Evolutionary conservation across 2,113 vertebrate genomes (phyloP), one percentile per base, ranked within the genome.

Genomic region (Uropsilus gracilis): DNA sequence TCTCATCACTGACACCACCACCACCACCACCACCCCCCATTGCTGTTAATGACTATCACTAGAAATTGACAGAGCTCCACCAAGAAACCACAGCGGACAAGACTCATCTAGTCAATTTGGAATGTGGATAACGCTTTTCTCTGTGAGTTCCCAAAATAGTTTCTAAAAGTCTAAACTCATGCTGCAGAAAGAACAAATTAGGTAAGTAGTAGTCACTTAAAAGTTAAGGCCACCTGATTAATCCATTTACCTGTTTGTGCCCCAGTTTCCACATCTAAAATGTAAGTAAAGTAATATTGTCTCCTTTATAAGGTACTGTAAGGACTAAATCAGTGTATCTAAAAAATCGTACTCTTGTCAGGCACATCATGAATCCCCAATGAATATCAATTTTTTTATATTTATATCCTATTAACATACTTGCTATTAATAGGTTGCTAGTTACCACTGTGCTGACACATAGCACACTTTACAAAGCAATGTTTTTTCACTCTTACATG

Each of bases 191-290:
- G 9, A 81, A 32, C 76, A 82, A 92, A 83, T 18, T 44, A 42
- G 50, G 3, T 57, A 61, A 81, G 39, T 20, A 42, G 20, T 9
- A 30, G 32, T 64, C 28, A 46, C 32, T 17, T 76, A 55, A 91
- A 92, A 91, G 6, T 9, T 91, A 53, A 83, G 39, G 75, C 48
- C 42, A 48, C 17, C 30, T 48, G 53, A 73, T 34, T 22, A 9
- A 17, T 53, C 64, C 85, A 53, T 16, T 32, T 42, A 75, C 7
- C 66, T 78, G 18, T 9, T 20, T 13, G 0, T 77, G 32, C 48
- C 53, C 88, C n/a, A 50, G 55, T 80, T 77, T 94, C 50, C 57
- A 77, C 18, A 8, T n/a, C 63, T 71, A 64, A 86, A 86, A 87
- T 17, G 9, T 28, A 24, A 82, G n/a, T 4, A 42, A 1, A 75